Percentiles rank a stretch among this genome's conserved stretches.
Conservation (phyloP, 2,113 vertebrate genomes). For the Amia ocellicauda region DNA sequence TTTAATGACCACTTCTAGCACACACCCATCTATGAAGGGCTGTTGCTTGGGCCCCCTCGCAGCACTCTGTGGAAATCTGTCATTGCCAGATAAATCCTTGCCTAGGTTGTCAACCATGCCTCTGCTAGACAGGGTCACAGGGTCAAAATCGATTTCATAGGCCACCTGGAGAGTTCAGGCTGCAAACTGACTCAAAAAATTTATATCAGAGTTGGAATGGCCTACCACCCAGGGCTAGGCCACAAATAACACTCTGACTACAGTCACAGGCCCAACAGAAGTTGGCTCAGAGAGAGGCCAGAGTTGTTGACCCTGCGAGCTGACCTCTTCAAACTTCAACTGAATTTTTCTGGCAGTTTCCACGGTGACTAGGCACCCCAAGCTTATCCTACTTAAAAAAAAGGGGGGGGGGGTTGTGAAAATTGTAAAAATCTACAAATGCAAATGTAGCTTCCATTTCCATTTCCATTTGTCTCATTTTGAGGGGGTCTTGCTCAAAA, state of each 20-base stretch:
- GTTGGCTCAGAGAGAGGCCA: conserved; percentile 70
- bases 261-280: conserved; percentile 67
- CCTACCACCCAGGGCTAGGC: conserved; percentile 78
- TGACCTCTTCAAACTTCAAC: conserved; percentile 99
- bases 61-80: conserved; percentile 82
- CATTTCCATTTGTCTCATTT: neutral
- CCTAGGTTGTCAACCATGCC: conserved; percentile 76
- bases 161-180: conserved; percentile 95
- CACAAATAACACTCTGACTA: conserved; percentile 59
- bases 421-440: conserved; percentile 38
- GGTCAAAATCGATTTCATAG: conserved; percentile 97
- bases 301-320: conserved; percentile 83
- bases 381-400: conserved; percentile 90
- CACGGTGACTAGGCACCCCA: conserved; percentile 93
- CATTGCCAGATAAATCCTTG: conserved; percentile 84
- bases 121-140: conserved; percentile 87
- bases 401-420: conserved; percentile 57
- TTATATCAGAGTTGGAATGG: conserved; percentile 85
- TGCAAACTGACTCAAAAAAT: conserved; percentile 97
- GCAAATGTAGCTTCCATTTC: conserved; percentile 33
- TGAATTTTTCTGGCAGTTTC: conserved; percentile 99
- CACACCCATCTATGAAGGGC: conserved; percentile 64
- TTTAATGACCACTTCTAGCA: conserved; percentile 73
- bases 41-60: conserved; percentile 70
- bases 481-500: neutral